Evolutionary conservation across 2,113 vertebrate genomes (phyloP).

Genomic region (Carlito syrichta): DNA sequence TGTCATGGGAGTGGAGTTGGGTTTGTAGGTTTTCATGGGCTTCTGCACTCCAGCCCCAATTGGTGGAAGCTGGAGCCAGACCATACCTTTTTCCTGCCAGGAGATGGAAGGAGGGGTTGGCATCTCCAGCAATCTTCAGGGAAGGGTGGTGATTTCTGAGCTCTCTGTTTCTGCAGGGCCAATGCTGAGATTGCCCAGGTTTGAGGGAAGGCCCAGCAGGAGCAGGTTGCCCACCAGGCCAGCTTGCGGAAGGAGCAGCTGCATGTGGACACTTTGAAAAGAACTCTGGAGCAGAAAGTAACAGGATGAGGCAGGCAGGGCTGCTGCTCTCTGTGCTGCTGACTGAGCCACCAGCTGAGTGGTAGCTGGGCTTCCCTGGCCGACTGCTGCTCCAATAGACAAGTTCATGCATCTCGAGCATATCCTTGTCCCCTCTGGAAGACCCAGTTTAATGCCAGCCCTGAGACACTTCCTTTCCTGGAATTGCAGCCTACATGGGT

Average conservation of each 20-base stretch:
- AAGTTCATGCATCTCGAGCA: rapidly evolving
- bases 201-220: conserved; percentile 92
- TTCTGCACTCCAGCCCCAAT: rapidly evolving
- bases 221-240: conserved; percentile 95
- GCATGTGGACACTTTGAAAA: conserved; percentile 96
- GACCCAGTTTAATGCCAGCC: neutral
- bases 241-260: conserved; percentile 98
- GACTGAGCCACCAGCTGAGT: no score
- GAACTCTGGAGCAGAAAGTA: conserved; percentile 98
- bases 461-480: neutral
- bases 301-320: rapidly evolving
- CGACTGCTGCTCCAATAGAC: neutral
- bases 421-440: neutral
- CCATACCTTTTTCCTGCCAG: rapidly evolving
- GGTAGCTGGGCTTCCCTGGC: no score
- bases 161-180: conserved; percentile 83
- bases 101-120: neutral
- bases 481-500: neutral
- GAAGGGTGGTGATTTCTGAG: neutral
- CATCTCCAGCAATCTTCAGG: rapidly evolving
- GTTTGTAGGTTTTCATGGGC: neutral
- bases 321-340: neutral
- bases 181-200: conserved; percentile 97
- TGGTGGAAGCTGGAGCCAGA: neutral
- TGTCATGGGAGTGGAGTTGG: neutral